Percentiles rank a stretch among this genome's conserved stretches.
These are phyloP conservation scores for Enteromius trimaculatus DNA, from an alignment of 2,797 vertebrate species.

Conservation along the genomic window DNA sequence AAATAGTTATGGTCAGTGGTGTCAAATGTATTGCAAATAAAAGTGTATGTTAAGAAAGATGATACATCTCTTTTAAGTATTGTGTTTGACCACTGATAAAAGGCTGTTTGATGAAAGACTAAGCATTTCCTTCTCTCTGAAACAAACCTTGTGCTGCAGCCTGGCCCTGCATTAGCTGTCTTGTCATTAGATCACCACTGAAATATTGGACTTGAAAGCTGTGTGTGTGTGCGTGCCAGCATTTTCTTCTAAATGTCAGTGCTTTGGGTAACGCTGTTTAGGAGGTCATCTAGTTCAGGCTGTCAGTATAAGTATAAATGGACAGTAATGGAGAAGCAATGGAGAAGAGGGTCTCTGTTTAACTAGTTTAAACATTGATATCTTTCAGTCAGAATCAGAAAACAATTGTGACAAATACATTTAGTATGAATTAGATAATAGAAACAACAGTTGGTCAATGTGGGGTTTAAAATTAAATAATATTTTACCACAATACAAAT, in stretches of 20 bases:
- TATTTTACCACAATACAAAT: no score
- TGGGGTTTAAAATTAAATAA: background rate
- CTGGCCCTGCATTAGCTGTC: slow-evolving; percentile 2
- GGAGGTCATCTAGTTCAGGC: slow-evolving; percentile 20
- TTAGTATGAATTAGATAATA: background rate
- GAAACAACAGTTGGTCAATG: background rate
- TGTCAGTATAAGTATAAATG: slow-evolving; percentile 11
- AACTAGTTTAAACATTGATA: background rate
- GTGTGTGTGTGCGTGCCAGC: slow-evolving; percentile 21
- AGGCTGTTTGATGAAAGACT: background rate
- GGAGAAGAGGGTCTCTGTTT: background rate
- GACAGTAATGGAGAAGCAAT: background rate
- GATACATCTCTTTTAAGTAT: background rate
- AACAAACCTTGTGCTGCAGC: background rate
- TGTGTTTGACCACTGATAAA: background rate
- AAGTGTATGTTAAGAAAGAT: background rate
- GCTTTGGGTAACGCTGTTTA: slow-evolving; percentile 24
- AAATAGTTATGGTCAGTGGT: background rate
- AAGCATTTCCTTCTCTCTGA: background rate
- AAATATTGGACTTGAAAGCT: slow-evolving; percentile 41
- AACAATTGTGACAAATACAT: background rate
- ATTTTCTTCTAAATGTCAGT: slow-evolving; percentile 49
- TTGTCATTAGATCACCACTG: slow-evolving; percentile 35
- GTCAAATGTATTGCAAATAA: no score
- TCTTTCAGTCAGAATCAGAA: background rate